A percentile compares a stretch with the other conserved stretches of the same genome.
Conservation (phyloP, 2,888 invertebrate species). For the Thelaira solivaga region DNA sequence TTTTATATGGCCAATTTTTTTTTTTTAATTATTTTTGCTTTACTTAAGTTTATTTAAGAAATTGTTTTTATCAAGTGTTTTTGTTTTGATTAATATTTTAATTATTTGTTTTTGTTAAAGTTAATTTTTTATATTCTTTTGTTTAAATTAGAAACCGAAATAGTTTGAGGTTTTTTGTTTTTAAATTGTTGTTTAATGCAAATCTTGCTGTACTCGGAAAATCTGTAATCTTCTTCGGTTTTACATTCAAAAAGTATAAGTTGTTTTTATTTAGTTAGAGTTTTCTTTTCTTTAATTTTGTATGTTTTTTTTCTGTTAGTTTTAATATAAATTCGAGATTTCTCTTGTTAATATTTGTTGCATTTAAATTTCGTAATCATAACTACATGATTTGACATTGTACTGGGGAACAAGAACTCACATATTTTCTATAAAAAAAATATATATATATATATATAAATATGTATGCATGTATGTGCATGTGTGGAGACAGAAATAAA, state of each 20-base stretch:
- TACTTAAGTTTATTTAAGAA: constrained; percentile 44
- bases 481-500: no score
- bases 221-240: constrained; percentile 10
- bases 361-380: constrained; percentile 55
- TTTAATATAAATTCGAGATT: no score
- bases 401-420: constrained; percentile 15
- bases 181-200: not conserved
- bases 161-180: constrained; percentile 61
- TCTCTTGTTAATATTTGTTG: not conserved
- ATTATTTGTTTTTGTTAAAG: constrained; percentile 19
- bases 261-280: no score
- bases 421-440: constrained; percentile 7
- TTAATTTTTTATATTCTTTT: constrained; percentile 15
- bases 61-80: constrained; percentile 37
- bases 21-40: constrained; percentile 4
- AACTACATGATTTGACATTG: constrained; percentile 23
- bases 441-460: no score
- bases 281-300: no score
- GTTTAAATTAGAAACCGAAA: constrained; percentile 64
- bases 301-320: no score
- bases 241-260: constrained; percentile 26
- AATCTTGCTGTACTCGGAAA: constrained; percentile 16
- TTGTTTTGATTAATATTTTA: constrained; percentile 13
- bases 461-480: not conserved
- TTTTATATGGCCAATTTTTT: constrained; percentile 59